Base-by-base conservation (phyloP, 1,140 invertebrate genomes). In the Melitaea cinxia region DNA sequence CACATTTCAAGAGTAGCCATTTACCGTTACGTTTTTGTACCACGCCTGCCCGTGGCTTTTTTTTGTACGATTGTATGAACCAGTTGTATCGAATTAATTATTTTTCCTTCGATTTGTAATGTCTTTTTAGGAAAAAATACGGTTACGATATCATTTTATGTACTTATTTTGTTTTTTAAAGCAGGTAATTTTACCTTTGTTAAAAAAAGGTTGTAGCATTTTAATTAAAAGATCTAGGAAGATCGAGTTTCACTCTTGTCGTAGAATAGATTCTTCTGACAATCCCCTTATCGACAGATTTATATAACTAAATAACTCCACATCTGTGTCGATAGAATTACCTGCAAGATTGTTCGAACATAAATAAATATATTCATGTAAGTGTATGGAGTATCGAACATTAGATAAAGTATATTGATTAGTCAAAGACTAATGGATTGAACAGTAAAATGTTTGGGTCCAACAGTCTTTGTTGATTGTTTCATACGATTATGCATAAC, bases 401-500 rank as follows among this genome's bases (percentile, higher is more conserved):
- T 45, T 33, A 63, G 60, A 63, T 63, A 42, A 63, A 63, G 24
- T 54, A 14, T 53, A 63, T 37, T 63, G 60, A 63, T 63, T 63
- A 55, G 39, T 35, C 26, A 42, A 54, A 54, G 59, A 63, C 60
- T 63, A 63, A 63, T 63, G 60, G 60, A 63, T 47, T 26, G 39
- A 21, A 39, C 17, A 28, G 49, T 47, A 37, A 63, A 63, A 63
- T 63, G 59, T 61, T 61, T 61, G 60, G 37, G 55, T 63, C 23
- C 52, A 52, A 37, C 52, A 26, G 26, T 54, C 59, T 62, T 42
- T 26, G 49, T 50, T 30, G 33, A 62, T 62, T 62, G 59, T 62
- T 62, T 62, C 39, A 19, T 56, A 56, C 21, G 12, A 37, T 37
- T 37, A 14, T 26, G 24, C 24, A 6, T 26, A 6, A 35, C 12